These are phyloP conservation scores for Bothrops jararaca DNA, from an alignment of 2,113 vertebrate genomes.

Conservation along the genomic window DNA sequence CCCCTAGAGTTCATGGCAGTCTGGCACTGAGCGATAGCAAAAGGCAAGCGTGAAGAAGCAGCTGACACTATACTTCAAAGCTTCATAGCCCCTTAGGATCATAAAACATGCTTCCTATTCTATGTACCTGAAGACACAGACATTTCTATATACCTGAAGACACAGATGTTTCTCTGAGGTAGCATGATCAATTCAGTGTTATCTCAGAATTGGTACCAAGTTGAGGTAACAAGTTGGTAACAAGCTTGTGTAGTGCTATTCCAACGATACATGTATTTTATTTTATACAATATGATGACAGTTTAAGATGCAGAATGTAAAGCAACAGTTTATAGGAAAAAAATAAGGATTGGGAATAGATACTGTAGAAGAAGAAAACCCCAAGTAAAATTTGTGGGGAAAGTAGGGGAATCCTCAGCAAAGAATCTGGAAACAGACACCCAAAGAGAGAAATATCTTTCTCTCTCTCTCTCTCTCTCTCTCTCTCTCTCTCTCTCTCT, in stretches of 20 bases:
- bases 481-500: neutral
- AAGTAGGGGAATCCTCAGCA: neutral
- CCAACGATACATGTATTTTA: neutral
- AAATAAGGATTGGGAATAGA: neutral
- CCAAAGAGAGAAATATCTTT: conserved; percentile 3
- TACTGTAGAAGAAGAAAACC: neutral
- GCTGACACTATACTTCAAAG: neutral
- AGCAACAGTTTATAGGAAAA: neutral
- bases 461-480: neutral
- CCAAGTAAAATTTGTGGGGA: fast-evolving
- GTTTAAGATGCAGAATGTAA: neutral
- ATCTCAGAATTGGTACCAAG: neutral
- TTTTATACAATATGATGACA: neutral
- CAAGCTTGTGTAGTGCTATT: neutral
- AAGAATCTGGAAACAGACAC: conserved; percentile 19
- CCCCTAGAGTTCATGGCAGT: no score
- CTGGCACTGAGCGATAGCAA: no score
- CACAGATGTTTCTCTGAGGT: neutral
- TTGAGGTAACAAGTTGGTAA: neutral
- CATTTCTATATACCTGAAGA: neutral
- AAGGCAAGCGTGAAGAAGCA: no score
- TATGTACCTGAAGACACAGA: neutral
- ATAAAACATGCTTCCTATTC: neutral
- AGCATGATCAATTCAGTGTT: neutral
- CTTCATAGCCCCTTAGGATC: neutral